Base-by-base conservation (phyloP, 2,888 invertebrate genomes). In the Phymatocera aterrima region DNA sequence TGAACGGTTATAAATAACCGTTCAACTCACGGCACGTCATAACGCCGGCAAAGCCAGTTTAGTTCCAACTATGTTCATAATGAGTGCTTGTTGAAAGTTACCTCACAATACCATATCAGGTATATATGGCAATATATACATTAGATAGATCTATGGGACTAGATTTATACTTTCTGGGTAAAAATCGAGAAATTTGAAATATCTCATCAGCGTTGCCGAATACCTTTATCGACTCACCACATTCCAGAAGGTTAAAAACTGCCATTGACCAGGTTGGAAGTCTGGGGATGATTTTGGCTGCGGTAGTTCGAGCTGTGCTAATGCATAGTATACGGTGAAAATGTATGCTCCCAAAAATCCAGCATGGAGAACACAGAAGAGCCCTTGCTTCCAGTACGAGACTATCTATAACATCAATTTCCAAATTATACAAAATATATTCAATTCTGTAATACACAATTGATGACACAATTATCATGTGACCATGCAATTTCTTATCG, bases 201-300 rank as follows among this genome's bases (percentile, higher is more conserved):
- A n/a, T n/a, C n/a, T n/a, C n/a, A n/a, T n/a, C n/a, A n/a, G n/a
- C n/a, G n/a, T n/a, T n/a, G n/a, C n/a, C n/a, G n/a, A n/a, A 65
- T 15, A 72, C 6, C 21, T 24, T 51, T n/a, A 3, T 5, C 15
- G 6, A 87, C 89, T 85, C 81, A 90, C 90, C 86, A 90, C 78
- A 75, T 88, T 79, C 90, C 90, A 90, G 2, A 89, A 78, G 2
- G 90, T 90, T 40, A 90, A 80, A 77, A 82, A 90, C 72, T 85
- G 89, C 0, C 87, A 21, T 79, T 87, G 87, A n/a, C 90, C 90
- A 15, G 88, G 87, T 75, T 90, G 84, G 61, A 85, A 90, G 0
- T 87, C 77, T 48, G 72, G 34, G 18, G 15, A 24, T 28, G 75
- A 40, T 12, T 5, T n/a, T 28, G n/a, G 0, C 57, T 5, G 5